Evolutionary conservation across 2,113 vertebrate genomes (phyloP).

Genomic region (Natator depressus): DNA sequence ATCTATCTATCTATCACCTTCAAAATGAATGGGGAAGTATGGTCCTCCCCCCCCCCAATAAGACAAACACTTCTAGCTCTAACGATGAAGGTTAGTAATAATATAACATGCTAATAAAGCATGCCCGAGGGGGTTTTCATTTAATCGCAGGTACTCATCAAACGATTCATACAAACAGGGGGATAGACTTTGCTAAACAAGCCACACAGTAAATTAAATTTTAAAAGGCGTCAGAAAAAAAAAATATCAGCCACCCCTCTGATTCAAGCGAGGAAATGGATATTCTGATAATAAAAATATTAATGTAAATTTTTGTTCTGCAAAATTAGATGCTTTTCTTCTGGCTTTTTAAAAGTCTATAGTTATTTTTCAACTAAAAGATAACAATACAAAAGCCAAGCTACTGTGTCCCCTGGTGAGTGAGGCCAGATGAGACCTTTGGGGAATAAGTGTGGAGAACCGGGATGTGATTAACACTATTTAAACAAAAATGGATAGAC

Average conservation of each 20-base stretch:
- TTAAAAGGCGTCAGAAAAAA: neutral
- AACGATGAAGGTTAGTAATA: neutral
- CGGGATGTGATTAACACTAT: neutral
- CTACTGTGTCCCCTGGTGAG: neutral
- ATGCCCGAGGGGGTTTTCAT: neutral
- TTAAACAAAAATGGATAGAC: neutral
- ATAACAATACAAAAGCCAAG: neutral
- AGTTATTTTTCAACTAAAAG: neutral
- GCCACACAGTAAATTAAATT: neutral
- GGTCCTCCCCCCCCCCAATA: too few species aligned
- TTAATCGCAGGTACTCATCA: neutral
- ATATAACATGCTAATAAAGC: neutral
- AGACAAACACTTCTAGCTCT: neutral
- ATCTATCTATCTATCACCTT: neutral
- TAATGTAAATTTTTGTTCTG: neutral
- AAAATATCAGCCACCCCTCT: neutral
- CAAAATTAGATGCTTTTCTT: neutral
- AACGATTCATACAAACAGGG: neutral
- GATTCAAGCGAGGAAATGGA: neutral
- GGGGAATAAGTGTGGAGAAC: fast-evolving
- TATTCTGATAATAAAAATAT: neutral
- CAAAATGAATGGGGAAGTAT: neutral
- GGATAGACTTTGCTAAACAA: neutral
- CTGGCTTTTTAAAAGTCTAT: neutral
- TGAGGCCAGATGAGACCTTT: neutral